phyloP scores from a whole-genome alignment of 2,888 invertebrate species.

The Ptychoptera contaminata region DNA sequence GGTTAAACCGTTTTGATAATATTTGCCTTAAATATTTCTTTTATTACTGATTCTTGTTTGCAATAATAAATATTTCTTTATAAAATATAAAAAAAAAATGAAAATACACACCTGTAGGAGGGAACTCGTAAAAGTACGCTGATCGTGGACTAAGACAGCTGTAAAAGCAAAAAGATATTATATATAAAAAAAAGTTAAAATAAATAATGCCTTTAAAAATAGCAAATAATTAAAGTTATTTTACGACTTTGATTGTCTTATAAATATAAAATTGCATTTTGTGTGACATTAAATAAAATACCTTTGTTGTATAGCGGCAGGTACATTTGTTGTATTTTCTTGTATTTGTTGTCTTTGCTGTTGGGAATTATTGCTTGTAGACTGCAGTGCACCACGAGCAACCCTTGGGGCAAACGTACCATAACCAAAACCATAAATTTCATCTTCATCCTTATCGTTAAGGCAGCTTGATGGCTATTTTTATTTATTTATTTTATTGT shows the following conservation, averaged over 20 bases:
- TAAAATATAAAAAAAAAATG: too few species aligned
- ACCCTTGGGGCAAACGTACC: constrained; percentile 73
- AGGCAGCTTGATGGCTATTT: constrained; percentile 75
- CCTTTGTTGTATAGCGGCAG: constrained; percentile 22
- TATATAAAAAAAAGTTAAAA: too few species aligned
- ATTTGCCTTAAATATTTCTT: too few species aligned
- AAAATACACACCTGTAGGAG: constrained; percentile 38
- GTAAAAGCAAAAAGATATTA: constrained; percentile 39
- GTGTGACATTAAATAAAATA: too few species aligned
- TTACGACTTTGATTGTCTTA: too few species aligned
- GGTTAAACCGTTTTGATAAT: too few species aligned
- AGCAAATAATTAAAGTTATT: too few species aligned
- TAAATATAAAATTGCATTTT: too few species aligned
- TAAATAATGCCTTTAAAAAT: too few species aligned
- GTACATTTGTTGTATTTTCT: constrained; percentile 23
- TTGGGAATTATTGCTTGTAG: constrained; percentile 19
- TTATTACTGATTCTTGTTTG: too few species aligned
- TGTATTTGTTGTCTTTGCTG: constrained; percentile 39
- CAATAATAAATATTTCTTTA: too few species aligned
- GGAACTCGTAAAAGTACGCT: constrained; percentile 83
- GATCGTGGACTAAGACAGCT: constrained; percentile 83
- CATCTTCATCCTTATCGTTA: constrained; percentile 83
- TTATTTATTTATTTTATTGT: too few species aligned
- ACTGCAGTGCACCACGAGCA: constrained; percentile 33
- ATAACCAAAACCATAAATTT: constrained; percentile 81